Evolutionary conservation across 2,797 vertebrate species (phyloP), one percentile per base, ranked within the genome.

Genomic region (Anguilla obscura): DNA sequence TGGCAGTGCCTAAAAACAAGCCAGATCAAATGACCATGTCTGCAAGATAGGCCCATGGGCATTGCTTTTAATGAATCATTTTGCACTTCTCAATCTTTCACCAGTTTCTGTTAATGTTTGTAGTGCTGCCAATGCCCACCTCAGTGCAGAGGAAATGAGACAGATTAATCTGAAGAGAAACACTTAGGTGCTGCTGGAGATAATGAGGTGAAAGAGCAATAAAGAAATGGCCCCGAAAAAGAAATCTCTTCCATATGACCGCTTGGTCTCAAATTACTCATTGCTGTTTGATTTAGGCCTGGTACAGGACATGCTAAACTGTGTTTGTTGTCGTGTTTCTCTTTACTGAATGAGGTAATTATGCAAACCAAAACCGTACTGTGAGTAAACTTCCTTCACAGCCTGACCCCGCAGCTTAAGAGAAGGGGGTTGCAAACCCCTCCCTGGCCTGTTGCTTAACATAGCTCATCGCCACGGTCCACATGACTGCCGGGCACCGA

Each of bases 1-100:
- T 76, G 74, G 74, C 74, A 76, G 30, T 76, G 40, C 74, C 74
- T 76, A 14, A 40, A 76, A 40, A 76, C 74, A 76, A 76, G 74
- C 74, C 74, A 18, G 74, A 40, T 76, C 74, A 76, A 76, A 76
- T 40, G 74, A 21, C 30, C 3, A 40, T 12, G 24, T 76, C 33
- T 12, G 33, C 74, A 76, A 76, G 74, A 76, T 76, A 1, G 74
- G 74, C 33, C 74, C 74, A 40, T 40, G 33, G 74, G 74, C 74
- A 71, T 40, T n/a, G 4, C 74, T 58, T 76, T 76, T 76, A 76
- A 76, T 76, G 12, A 76, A 76, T 76, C 33, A 40, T 36, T 36
- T 40, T 76, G 74, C 40, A 21, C 7, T 76, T 76, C 10, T 40
- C 36, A 76, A 76, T 76, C 33, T 76, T 40, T 76, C 74, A 76